Evolutionary conservation across 53 echinoderm and acorn worm species (phyloP).

Genomic region (Paracentrotus lividus): DNA sequence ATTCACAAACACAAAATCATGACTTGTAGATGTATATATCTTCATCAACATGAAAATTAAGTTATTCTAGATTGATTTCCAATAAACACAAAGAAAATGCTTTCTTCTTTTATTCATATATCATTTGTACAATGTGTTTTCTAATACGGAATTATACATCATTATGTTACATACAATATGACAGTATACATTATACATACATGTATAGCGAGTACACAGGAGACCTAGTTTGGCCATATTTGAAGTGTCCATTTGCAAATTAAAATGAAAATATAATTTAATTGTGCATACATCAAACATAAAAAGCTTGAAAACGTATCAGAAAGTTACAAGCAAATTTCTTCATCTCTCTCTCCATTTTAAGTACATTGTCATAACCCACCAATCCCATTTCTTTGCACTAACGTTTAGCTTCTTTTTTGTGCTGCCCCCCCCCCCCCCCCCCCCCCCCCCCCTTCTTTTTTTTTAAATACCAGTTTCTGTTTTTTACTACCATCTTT

Average conservation of each 20-base stretch:
- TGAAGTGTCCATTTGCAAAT: neutral
- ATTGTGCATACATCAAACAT: neutral
- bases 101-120: constrained; percentile 62
- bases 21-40: too few relatives aligned
- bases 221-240: neutral
- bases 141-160: constrained; percentile 55
- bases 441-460: too few relatives aligned
- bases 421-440: too few relatives aligned
- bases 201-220: neutral
- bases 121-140: constrained; percentile 57
- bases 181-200: constrained; percentile 37
- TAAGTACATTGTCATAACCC: neutral
- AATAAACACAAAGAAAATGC: constrained; percentile 38
- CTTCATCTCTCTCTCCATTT: too few relatives aligned
- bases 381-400: neutral
- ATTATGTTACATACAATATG: constrained; percentile 54
- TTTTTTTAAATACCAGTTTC: too few relatives aligned
- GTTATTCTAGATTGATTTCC: constrained; percentile 31
- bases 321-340: neutral
- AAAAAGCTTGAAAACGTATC: neutral
- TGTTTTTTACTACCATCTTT: too few relatives aligned
- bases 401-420: too few relatives aligned
- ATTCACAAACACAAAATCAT: too few relatives aligned
- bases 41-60: constrained; percentile 13
- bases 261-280: neutral